Percentiles rank a stretch among this genome's conserved stretches.
Evolutionary conservation across 37 sponge, comb jelly and placozoan genomes (phyloP).

Genomic region (Beroe forskalii): DNA sequence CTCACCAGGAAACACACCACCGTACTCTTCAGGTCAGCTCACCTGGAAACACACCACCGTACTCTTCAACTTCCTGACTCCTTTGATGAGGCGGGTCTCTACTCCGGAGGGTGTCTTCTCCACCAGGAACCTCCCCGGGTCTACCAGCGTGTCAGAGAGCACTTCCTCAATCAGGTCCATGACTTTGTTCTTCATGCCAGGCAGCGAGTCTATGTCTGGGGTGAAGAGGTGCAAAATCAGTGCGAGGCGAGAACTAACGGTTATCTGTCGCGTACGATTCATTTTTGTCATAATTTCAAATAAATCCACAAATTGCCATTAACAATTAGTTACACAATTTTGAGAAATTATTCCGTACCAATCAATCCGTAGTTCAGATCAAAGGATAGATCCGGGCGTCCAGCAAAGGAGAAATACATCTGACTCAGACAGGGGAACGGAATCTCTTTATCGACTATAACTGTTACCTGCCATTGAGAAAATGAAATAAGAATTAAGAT

Average conservation of each 20-base stretch:
- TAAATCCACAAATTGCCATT: too few relatives aligned
- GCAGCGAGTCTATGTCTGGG: slow-evolving; percentile 7
- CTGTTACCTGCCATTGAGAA: slow-evolving; percentile 53
- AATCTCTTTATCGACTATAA: not conserved
- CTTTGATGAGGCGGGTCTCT: not conserved
- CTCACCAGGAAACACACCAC: too few relatives aligned
- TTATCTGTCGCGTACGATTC: too few relatives aligned
- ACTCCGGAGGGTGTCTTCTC: not conserved
- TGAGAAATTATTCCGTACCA: too few relatives aligned
- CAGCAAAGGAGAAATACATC: slow-evolving; percentile 18
- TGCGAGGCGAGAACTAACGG: too few relatives aligned
- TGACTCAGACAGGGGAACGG: slow-evolving; percentile 18
- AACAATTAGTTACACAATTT: too few relatives aligned
- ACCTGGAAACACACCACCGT: slow-evolving; percentile 37
- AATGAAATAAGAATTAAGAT: too few relatives aligned
- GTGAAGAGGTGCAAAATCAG: too few relatives aligned
- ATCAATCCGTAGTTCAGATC: slow-evolving; percentile 32
- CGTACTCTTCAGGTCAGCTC: too few relatives aligned
- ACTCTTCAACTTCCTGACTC: slow-evolving; percentile 53
- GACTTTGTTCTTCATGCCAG: not conserved
- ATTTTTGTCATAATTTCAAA: too few relatives aligned
- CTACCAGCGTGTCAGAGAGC: slow-evolving; percentile 26
- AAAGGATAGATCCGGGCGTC: slow-evolving; percentile 7
- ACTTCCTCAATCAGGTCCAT: slow-evolving; percentile 14
- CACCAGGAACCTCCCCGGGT: slow-evolving; percentile 24